Evolutionary conservation across 2,797 vertebrate genomes (phyloP), one percentile per base, ranked within the genome.

Genomic region (Sparus aurata): DNA sequence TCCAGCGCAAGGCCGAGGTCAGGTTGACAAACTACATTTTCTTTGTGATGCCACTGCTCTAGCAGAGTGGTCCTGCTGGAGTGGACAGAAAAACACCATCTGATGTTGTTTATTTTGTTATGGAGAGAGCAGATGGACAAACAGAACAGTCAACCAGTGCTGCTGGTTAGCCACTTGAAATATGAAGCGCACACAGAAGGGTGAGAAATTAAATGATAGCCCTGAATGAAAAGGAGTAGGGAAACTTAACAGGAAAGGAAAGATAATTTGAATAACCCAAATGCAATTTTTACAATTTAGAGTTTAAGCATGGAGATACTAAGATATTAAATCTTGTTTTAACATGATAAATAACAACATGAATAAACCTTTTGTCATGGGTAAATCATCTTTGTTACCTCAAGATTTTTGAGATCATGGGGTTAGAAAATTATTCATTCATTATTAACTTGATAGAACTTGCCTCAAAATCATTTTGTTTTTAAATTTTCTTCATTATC

Each of bases 41-140:
- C 46, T 75, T 50, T 27, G 16, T 45, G 16, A 22, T 78, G 23
- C 70, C 41, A 20, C 18, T 55, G 27, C 20, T 66, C 27, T 0
- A 55, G 22, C 45, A 12, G 5, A 3, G 18, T 46, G 61, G 74
- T 58, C 73, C 25, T 53, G 61, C 25, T n/a, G 53, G 53, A 34
- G 54, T 53, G 65, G 38, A 70, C 63, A 65, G 71, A 59, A 75
- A 82, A 87, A 70, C 62, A 60, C 25, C 55, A 72, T 80, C 69
- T 83, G 60, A 81, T 74, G 63, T 79, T 75, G 30, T 61, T 84
- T 20, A 38, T 41, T 71, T 74, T 71, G 57, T 62, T 41, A 43
- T 17, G 57, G 68, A 59, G 9, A 12, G 30, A 81, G 60, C 73
- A 84, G 79, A 79, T 69, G 69, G 66, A 83, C 50, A 45, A 61